Conservation (phyloP, 2,888 invertebrate species). For the Ganaspis brasiliensis region DNA sequence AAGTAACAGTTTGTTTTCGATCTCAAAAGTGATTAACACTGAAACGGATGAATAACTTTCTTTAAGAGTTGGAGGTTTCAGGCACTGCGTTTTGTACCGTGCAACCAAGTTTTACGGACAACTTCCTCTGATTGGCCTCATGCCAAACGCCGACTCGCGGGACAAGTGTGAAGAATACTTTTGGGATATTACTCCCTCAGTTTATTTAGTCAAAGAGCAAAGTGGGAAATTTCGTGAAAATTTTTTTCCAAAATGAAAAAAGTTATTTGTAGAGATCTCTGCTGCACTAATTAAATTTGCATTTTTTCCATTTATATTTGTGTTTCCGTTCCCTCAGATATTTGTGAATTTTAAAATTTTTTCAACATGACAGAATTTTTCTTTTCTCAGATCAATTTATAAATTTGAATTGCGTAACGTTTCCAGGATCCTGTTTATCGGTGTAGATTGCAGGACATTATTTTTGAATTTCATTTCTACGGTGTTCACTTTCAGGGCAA, state of each 20-base stretch:
- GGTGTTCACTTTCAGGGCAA: conserved; percentile 8
- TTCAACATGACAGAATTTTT: neutral
- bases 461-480: neutral
- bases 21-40: neutral
- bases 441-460: no score
- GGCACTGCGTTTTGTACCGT: neutral
- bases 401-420: no score
- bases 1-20: conserved; percentile 1
- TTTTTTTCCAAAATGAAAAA: neutral
- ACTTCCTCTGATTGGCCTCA: conserved; percentile 29
- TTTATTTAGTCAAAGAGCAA: conserved; percentile 23
- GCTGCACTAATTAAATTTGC: no score
- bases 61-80: conserved; percentile 8
- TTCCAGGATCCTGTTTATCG: no score
- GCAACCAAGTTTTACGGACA: neutral
- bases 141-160: conserved; percentile 23
- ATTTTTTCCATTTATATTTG: neutral
- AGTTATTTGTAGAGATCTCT: neutral
- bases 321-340: neutral
- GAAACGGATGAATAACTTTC: conserved; percentile 16
- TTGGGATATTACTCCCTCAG: conserved; percentile 19
- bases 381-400: neutral
- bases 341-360: no score
- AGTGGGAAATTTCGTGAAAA: conserved; percentile 15
- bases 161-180: conserved; percentile 39